These are phyloP conservation scores for Setipinna tenuifilis DNA, from an alignment of 2,797 vertebrate species.

Conservation along the genomic window DNA sequence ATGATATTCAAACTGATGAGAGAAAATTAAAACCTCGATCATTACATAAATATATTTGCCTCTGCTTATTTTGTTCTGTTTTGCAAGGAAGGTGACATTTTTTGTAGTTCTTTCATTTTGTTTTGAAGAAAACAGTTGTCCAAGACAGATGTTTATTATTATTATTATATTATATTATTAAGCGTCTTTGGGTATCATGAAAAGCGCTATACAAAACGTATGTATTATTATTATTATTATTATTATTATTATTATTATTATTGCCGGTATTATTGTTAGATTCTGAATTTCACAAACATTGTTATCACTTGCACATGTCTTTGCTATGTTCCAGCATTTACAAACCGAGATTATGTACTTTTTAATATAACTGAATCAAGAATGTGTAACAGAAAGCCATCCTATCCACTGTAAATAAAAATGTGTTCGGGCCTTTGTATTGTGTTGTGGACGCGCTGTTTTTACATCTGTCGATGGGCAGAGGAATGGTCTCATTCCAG, in stretches of 20 bases:
- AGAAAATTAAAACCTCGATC: slow-evolving; percentile 95
- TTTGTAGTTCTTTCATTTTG: neutral
- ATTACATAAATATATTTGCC: slow-evolving; percentile 88
- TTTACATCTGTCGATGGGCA: neutral
- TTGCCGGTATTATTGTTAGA: neutral
- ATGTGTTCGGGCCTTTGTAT: neutral
- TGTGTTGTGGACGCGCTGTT: neutral
- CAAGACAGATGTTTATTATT: neutral
- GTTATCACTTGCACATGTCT: neutral
- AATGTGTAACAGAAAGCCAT: neutral
- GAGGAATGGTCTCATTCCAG: neutral
- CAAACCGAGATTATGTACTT: neutral
- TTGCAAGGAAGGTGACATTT: neutral
- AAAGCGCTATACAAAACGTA: no score
- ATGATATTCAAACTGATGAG: slow-evolving; percentile 96
- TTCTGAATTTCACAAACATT: neutral
- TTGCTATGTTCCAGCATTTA: neutral
- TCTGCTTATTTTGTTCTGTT: slow-evolving; percentile 50
- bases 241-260: neutral
- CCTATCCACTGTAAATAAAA: neutral
- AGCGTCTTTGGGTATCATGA: no score
- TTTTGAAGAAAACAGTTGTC: neutral
- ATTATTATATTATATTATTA: neutral
- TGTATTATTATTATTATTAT: neutral
- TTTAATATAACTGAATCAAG: no score